Percentiles rank a stretch among this genome's conserved stretches.
phyloP scores from a whole-genome alignment of 2,797 vertebrate genomes.

The Agapornis canus region DNA sequence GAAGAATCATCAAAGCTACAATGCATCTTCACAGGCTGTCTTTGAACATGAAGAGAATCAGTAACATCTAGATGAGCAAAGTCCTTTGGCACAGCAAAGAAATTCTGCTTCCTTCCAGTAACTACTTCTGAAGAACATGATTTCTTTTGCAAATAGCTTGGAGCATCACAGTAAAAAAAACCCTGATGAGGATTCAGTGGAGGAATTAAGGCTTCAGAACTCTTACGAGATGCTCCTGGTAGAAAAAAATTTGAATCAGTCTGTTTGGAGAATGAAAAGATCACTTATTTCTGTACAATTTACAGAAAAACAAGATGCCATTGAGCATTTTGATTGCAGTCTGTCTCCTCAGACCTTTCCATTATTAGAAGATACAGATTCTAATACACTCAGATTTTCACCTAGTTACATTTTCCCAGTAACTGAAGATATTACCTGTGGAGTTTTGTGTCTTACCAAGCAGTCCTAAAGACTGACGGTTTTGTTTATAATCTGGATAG shows the following conservation, averaged over 20 bases:
- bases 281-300: not conserved
- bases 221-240: not conserved
- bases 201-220: slow-evolving; percentile 26
- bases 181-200: not conserved
- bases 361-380: not conserved
- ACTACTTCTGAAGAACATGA: not conserved
- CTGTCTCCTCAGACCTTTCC: not conserved
- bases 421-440: not conserved
- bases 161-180: not conserved
- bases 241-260: slow-evolving; percentile 49
- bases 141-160: slow-evolving; percentile 27
- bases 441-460: not conserved
- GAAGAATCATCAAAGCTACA: not conserved
- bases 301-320: slow-evolving; percentile 12
- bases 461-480: not conserved
- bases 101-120: not conserved
- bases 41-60: not conserved
- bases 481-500: slow-evolving; percentile 14
- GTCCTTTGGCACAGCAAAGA: not conserved
- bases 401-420: not conserved
- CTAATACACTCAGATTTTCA: not conserved
- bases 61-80: not conserved
- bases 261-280: not conserved
- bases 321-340: not conserved
- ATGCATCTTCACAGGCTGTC: not conserved